Conservation (phyloP, 2,113 vertebrate species). For the human (Homo sapiens) region DNA sequence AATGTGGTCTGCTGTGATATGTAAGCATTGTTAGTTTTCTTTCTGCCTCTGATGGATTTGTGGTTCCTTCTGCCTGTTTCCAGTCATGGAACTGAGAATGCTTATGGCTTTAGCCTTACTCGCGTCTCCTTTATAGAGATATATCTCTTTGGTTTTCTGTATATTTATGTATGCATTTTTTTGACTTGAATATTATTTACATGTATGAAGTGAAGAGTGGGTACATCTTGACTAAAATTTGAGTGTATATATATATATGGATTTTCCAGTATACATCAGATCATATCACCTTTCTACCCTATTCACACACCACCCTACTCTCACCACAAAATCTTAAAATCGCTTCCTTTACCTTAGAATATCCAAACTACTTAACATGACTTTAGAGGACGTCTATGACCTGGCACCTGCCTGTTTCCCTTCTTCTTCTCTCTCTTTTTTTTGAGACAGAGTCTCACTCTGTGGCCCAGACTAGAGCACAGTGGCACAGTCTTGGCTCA, state of each 20-base stretch:
- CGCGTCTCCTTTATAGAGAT: neutral
- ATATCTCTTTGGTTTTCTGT: neutral
- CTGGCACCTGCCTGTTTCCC: neutral
- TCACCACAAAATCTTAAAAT: neutral
- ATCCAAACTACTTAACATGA: neutral
- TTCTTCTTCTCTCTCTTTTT: neutral
- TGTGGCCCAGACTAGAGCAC: no score
- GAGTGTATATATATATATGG: neutral
- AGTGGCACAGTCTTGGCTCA: no score
- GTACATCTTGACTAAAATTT: neutral
- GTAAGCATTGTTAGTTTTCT: neutral
- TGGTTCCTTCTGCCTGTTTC: neutral
- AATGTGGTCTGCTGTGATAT: neutral
- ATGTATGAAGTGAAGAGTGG: neutral
- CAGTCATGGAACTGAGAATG: neutral
- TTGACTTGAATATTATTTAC: neutral
- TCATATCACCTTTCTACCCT: neutral
- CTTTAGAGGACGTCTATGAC: neutral
- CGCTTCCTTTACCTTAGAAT: neutral
- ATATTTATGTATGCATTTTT: neutral
- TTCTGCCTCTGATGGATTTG: neutral
- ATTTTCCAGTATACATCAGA: neutral
- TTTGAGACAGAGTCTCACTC: no score
- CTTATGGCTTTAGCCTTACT: neutral
- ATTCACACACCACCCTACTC: neutral